Evolutionary conservation across 2,113 vertebrate species (phyloP), one percentile per base, ranked within the genome.

Genomic region (Lagopus leucura): DNA sequence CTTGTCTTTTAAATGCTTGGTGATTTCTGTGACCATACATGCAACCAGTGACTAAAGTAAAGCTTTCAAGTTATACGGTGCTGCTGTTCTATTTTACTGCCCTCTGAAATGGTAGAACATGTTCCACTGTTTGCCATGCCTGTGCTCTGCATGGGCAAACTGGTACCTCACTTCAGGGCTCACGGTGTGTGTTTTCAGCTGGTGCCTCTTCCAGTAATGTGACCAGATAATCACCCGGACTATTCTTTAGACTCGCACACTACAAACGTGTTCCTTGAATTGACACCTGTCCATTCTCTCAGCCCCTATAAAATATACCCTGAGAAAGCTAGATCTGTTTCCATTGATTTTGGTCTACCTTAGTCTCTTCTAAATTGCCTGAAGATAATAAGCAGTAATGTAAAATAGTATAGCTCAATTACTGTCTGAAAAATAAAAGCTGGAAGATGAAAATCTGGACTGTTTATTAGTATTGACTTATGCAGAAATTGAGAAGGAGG

Each of bases 101-200:
- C 1, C 0, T 32, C 65, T 60, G 47, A 69, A 69, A 47, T 3
- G 70, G 61, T 1, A 1, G 61, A 38, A 27, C 7, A 8, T 63
- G 60, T 27, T 63, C 22, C 34, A 38, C 36, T 40, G 11, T 38
- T 63, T 63, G 17, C 11, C 6, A 27, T 38, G 60, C 16, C 24
- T 30, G 32, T 43, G 72, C 34, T 82, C 47, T 67, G 57, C 3
- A 2, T 14, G 42, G 73, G 14, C 25, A 63, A 55, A 48, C 38
- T 14, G 40, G 9, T 14, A 9, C 0, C 0, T 25, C 12, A 60
- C 47, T 67, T 60, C 28, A 61, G 43, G 0, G 16, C 50, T 84
- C 19, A 3, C 38, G 36, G 17, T 1, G 8, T 7, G 40, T 25
- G 11, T n/a, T 72, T 36, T n/a, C 75, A 32, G 28, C 19, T 2